phyloP scores from a whole-genome alignment of 2,888 invertebrate species.

The Platerodrilus igneus region DNA sequence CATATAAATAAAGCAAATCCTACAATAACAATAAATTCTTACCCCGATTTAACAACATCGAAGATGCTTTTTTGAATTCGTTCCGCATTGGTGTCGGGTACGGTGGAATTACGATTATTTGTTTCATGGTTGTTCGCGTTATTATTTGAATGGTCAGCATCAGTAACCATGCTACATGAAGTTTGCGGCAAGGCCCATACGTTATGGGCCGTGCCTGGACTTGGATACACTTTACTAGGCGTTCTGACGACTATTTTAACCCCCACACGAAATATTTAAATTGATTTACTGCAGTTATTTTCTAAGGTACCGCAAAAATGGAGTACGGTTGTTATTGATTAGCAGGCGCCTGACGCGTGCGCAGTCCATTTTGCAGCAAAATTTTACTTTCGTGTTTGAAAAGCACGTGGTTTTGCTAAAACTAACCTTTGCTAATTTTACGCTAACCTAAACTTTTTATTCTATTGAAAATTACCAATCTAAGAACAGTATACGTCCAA shows the following conservation, averaged over 20 bases:
- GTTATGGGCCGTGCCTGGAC: constrained; percentile 85
- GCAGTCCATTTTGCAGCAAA: constrained; percentile 13
- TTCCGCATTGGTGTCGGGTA: constrained; percentile 48
- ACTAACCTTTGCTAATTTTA: too few species aligned
- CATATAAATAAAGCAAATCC: too few species aligned
- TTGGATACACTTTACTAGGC: constrained; percentile 64
- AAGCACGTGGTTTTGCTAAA: too few species aligned
- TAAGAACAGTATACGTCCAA: too few species aligned
- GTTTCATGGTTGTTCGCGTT: constrained; percentile 50
- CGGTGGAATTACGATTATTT: constrained; percentile 43
- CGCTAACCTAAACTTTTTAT: too few species aligned
- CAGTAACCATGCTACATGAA: constrained; percentile 74
- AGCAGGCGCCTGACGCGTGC: constrained; percentile 12
- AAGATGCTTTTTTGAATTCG: constrained; percentile 67
- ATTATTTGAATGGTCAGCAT: constrained; percentile 54
- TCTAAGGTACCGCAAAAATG: constrained; percentile 22
- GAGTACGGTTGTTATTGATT: constrained; percentile 16
- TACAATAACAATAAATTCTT: too few species aligned
- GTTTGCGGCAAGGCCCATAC: constrained; percentile 83
- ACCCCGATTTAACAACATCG: constrained; percentile 83
- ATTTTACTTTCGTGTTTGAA: too few species aligned
- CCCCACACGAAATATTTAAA: constrained; percentile 22
- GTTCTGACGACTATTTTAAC: constrained; percentile 40
- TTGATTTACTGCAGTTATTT: constrained; percentile 27
- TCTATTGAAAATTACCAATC: too few species aligned